Evolutionary conservation across 2,113 vertebrate genomes (phyloP).

Genomic region (Aegotheles bennettii): DNA sequence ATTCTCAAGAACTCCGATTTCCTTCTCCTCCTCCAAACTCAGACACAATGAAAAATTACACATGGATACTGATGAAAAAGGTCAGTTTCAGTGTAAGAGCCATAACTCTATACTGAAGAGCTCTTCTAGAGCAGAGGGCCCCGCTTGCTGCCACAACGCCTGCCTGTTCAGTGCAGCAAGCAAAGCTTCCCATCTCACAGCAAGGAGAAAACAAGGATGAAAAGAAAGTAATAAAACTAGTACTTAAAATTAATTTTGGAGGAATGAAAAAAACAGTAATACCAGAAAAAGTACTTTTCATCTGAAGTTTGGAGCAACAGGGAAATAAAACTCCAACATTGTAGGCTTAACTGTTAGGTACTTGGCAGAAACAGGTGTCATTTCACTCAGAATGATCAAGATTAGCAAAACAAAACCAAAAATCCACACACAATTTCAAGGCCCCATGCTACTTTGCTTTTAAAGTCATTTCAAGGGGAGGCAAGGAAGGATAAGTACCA

Average conservation of each 20-base stretch:
- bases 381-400: not conserved
- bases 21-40: not conserved
- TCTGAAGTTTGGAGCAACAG: not conserved
- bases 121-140: not conserved
- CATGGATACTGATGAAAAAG: not conserved
- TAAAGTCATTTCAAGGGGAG: not conserved
- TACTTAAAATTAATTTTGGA: not conserved
- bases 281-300: not conserved
- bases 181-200: not conserved
- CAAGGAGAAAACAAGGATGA: not conserved
- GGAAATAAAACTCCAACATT: not conserved
- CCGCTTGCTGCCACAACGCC: rapidly evolving
- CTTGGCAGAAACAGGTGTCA: not conserved
- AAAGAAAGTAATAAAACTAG: not conserved
- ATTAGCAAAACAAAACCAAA: not conserved
- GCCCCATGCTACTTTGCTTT: not conserved
- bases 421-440: not conserved
- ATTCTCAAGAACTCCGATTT: not conserved
- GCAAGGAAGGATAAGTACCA: not conserved
- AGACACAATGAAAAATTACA: not conserved
- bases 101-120: not conserved
- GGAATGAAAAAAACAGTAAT: not conserved
- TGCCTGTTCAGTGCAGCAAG: not conserved
- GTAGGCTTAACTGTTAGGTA: not conserved
- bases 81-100: not conserved